These are phyloP conservation scores for Candidula unifasciata DNA, from an alignment of 2,888 invertebrate genomes.

Conservation along the genomic window DNA sequence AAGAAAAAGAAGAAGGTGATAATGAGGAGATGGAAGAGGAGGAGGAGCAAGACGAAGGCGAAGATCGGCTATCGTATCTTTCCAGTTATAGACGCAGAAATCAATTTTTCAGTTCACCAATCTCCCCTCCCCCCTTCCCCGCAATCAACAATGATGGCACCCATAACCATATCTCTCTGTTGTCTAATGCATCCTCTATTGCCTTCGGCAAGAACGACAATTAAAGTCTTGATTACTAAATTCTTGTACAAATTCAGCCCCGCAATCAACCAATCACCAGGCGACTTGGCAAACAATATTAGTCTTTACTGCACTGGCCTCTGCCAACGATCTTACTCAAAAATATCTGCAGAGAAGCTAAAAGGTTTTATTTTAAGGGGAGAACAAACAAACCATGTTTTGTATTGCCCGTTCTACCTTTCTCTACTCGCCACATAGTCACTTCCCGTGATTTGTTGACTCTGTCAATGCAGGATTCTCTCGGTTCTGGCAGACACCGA, in stretches of 20 bases:
- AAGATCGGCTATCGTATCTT: too few relatives aligned
- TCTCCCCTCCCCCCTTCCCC: too few relatives aligned
- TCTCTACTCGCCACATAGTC: not conserved
- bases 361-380: not conserved
- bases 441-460: constrained; percentile 16
- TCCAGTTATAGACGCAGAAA: too few relatives aligned
- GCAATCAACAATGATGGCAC: too few relatives aligned
- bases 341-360: not conserved
- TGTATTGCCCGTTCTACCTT: not conserved
- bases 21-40: too few relatives aligned
- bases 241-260: not conserved
- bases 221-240: not conserved
- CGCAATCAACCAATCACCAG: not conserved
- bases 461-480: constrained; percentile 1
- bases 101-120: too few relatives aligned
- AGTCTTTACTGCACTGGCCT: not conserved
- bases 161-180: too few relatives aligned
- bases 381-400: too few relatives aligned
- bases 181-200: not conserved
- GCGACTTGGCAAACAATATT: constrained; percentile 1
- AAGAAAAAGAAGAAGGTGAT: too few relatives aligned
- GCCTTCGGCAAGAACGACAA: not conserved
- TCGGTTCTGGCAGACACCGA: constrained; percentile 28
- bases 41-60: too few relatives aligned
- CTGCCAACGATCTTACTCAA: not conserved